phyloP scores from a whole-genome alignment of 1,140 invertebrate species.

The Agrilus planipennis region DNA sequence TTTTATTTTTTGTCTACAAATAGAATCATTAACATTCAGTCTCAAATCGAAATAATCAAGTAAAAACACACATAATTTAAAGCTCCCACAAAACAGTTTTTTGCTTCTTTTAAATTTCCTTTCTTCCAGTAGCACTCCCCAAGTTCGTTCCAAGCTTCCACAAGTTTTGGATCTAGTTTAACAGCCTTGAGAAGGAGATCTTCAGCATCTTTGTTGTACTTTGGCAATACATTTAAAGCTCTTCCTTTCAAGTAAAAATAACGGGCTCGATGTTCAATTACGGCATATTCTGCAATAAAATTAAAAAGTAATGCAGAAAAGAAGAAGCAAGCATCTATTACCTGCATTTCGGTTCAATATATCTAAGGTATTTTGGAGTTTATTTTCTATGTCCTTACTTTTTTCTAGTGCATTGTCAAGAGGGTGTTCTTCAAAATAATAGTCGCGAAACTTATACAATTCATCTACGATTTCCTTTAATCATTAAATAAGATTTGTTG shows the following conservation, averaged over 20 bases:
- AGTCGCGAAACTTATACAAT: conserved; percentile 59
- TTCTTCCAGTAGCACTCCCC: conserved; percentile 87
- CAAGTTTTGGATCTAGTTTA: conserved; percentile 69
- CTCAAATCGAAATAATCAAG: background rate
- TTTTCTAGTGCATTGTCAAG: conserved; percentile 56
- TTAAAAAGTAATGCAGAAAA: conserved; percentile 7
- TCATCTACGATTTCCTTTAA: conserved; percentile 52
- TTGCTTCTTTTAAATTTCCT: conserved; percentile 65
- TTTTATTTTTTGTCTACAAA: conserved; percentile 61
- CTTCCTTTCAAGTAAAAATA: conserved; percentile 66
- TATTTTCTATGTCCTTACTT: conserved; percentile 49
- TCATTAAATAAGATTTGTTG: conserved; percentile 1
- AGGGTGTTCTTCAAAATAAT: conserved; percentile 66
- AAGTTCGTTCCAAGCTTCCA: conserved; percentile 81
- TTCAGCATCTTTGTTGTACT: conserved; percentile 56
- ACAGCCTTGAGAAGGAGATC: conserved; percentile 69
- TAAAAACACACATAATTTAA: conserved; percentile 56
- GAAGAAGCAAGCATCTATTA: conserved; percentile 30
- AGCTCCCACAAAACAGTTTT: conserved; percentile 75
- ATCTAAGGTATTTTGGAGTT: conserved; percentile 49
- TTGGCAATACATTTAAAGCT: conserved; percentile 60
- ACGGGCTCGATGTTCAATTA: conserved; percentile 46
- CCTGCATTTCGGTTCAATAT: conserved; percentile 58
- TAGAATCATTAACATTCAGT: background rate
- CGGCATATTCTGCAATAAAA: conserved; percentile 18